Base-by-base conservation (phyloP, 2,797 vertebrate species). In the Clarias pachynema region DNA sequence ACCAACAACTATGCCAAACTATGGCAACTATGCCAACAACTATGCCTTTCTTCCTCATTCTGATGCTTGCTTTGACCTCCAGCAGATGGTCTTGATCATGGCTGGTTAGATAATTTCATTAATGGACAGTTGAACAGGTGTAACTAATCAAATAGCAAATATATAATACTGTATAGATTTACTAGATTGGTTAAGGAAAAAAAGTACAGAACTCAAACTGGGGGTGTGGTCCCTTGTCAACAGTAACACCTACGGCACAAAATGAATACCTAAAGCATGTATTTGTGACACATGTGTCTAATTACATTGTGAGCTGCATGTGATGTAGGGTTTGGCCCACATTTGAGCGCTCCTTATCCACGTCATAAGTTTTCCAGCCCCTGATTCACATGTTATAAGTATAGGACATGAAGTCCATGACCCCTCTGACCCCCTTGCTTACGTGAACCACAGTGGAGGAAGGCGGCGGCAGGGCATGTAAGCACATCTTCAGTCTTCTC, bases 381-480 rank as follows among this genome's bases (percentile, higher is more conserved):
- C n/a, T 60, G n/a, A 60, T 60, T 68, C 72, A 62, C 53, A 75
- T 68, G 20, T 16, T 74, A 24, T 69, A 74, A 62, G 69, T 57
- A 63, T 86, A 56, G 20, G 56, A 37, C 78, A 4, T 74, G 44
- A 9, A 18, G 59, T 68, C 57, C 70, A n/a, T 56, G 73, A 81
- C 79, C 79, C 66, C 69, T 79, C 66, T 18, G 5, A 40, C 56
- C 72, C 26, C 14, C 65, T 26, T 34, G 62, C 84, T 86, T 87
- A 90, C 87, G 78, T 89, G 86, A 89, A 86, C 82, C 20, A 29
- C 31, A 63, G 82, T 26, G 85, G 89, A 88, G 87, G 87, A 85
- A 87, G 86, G 91, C 85, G 66, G 89, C 68, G 86, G 56, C 85
- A 89, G 83, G 86, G 79, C 89, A 89, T 68, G 81, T 89, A 87